Evolutionary conservation across 2,888 invertebrate species (phyloP), one percentile per base, ranked within the genome.

Genomic region (Pseudolycoriella hygida): DNA sequence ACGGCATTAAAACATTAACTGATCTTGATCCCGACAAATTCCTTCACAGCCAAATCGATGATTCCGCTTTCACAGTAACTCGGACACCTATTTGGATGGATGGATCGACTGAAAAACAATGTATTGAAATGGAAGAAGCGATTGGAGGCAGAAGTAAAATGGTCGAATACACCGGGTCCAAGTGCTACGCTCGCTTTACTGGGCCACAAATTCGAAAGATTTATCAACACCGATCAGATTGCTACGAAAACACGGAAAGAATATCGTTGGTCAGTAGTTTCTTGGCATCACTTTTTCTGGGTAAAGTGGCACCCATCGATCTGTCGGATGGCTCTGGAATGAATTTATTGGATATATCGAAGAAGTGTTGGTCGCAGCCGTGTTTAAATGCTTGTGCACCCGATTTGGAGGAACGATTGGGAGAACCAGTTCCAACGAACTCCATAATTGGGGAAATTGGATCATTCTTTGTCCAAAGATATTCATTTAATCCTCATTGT

Each of bases 71-170:
- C 62, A 77, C 86, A 12, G 60, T 86, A 1, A 63, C 70, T 1
- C 76, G 85, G 51, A 86, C 90, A 10, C 96, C 97, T 0, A 79
- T 94, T 14, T 97, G 97, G 97, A 90, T 94, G 90, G 96, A 97
- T 63, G 82, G 84, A n/a, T 42, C 90, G 78, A 52, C 71, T 3
- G 72, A 72, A 0, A 65, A 68, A 34, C 79, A 89, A 57, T 92
- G 92, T 60, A 67, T 69, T 48, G 70, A 78, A 50, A 66, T 97
- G 48, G 94, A 96, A 64, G 73, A 78, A 19, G 76, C 75, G 17
- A 72, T 89, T 10, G 93, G 92, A 3, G 92, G 66, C 1, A 56
- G 56, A 1, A 52, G 52, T 4, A 53, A 56, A 50, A 66, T 66
- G 66, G 59, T 63, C 2, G 50, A 52, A 20, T 50, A 60, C 8